phyloP scores from a whole-genome alignment of 1,140 invertebrate species.

The Caerostris extrusa region DNA sequence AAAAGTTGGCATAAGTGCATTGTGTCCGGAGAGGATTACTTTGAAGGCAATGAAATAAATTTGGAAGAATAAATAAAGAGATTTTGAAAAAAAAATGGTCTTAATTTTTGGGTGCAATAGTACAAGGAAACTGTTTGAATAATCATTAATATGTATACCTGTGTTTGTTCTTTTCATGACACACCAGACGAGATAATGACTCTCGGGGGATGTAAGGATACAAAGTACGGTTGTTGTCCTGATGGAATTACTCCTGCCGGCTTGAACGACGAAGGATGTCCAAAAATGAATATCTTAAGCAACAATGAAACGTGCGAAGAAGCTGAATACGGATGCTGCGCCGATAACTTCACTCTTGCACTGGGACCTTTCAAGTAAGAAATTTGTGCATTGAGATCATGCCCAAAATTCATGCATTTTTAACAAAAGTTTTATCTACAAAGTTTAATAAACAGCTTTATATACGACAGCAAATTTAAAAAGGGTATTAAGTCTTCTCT shows the following conservation, averaged over 20 bases:
- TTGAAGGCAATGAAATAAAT: too few species aligned
- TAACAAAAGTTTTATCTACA: too few species aligned
- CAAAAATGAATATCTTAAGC: slow-evolving; percentile 86
- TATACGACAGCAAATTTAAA: too few species aligned
- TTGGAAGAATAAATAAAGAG: neutral
- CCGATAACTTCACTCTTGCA: slow-evolving; percentile 88
- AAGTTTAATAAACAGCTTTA: too few species aligned
- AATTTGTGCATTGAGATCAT: neutral
- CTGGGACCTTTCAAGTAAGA: slow-evolving; percentile 79
- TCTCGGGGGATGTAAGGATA: slow-evolving; percentile 86
- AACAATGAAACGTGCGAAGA: slow-evolving; percentile 85
- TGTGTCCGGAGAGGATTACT: too few species aligned
- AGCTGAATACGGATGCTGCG: slow-evolving; percentile 91
- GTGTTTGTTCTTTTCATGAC: too few species aligned
- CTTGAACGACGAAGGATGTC: slow-evolving; percentile 88
- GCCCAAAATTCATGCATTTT: too few species aligned
- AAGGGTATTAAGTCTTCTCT: neutral
- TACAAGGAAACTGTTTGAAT: neutral
- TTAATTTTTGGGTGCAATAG: too few species aligned
- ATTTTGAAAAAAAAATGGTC: neutral
- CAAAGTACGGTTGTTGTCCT: slow-evolving; percentile 93
- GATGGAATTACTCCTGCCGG: slow-evolving; percentile 90
- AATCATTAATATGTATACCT: neutral
- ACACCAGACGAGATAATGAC: slow-evolving; percentile 87
- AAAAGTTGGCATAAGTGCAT: too few species aligned